Conservation (phyloP, 1,140 invertebrate species). For the Apocrypta bakeri region DNA sequence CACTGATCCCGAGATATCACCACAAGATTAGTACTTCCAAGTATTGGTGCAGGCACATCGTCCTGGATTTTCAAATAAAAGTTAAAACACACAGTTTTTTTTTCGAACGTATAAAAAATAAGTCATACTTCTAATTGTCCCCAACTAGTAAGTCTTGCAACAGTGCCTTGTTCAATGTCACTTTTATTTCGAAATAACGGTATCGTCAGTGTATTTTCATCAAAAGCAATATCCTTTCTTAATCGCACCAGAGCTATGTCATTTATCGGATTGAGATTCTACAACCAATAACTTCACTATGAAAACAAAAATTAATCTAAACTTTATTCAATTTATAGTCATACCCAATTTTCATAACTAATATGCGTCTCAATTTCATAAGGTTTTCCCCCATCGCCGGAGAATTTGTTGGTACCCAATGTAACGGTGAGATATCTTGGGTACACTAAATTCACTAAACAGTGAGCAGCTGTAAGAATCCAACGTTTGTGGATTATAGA, state of each 20-base stretch:
- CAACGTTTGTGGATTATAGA: background rate
- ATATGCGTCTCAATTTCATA: background rate
- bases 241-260: slow-evolving; percentile 1
- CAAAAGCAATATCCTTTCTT: background rate
- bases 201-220: background rate
- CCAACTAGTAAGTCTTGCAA: background rate
- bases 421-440: background rate
- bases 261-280: background rate
- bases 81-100: background rate
- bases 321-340: background rate
- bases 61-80: background rate
- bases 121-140: background rate
- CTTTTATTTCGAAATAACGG: background rate
- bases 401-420: background rate
- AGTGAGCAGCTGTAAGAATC: slow-evolving; percentile 10
- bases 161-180: background rate
- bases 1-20: background rate
- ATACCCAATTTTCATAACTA: background rate
- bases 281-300: background rate
- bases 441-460: background rate
- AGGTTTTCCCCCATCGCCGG: background rate
- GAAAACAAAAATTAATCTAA: background rate
- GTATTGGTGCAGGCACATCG: background rate
- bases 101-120: background rate
- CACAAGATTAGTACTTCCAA: background rate